Base-by-base conservation (phyloP, 2,888 invertebrate species). In the Campoletis raptor region DNA sequence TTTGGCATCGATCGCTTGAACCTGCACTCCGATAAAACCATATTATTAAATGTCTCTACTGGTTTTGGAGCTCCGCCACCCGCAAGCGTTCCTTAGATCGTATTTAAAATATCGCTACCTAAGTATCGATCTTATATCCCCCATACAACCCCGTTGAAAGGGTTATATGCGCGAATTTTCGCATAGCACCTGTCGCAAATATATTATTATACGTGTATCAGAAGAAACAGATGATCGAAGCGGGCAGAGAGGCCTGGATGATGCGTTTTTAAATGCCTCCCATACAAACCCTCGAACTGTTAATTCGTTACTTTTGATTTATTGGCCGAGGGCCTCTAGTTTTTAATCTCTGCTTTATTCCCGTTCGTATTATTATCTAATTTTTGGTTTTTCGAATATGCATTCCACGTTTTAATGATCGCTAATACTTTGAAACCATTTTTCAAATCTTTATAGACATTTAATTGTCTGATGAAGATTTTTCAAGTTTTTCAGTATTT, bases 161-260 rank as follows among this genome's bases (percentile, higher is more conserved):
- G 84, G 67, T 77, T 86, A 83, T 70, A 77, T 77, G 84, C 67
- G 74, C 82, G 42, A 84, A 86, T 85, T 85, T 81, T 69, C 64
- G 61, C 61, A 61, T 83, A 66, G 69, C 80, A 64, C 66, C 78
- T 69, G 77, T 67, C 66, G 78, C 70, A 70, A 83, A 84, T 93
- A 92, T 94, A 92, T 94, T 92, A 94, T 94, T 94, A 94, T 93
- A 92, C 90, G 92, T 92, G 90, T 94, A 93, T 94, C 93, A 93
- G 94, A 94, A 93, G 94, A 81, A 87, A 89, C 86, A 57, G 70
- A 80, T 76, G 61, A 72, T 45, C 74, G 67, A 79, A 67, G 45
- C 42, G n/a, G 70, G 52, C 76, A 45, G 42, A 24, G 45, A 69
- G 67, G 79, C 42, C 81, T 72, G 74, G 85, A 87, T 90, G 90